phyloP scores from a whole-genome alignment of 2,113 vertebrate species.

The Trachemys scripta region DNA sequence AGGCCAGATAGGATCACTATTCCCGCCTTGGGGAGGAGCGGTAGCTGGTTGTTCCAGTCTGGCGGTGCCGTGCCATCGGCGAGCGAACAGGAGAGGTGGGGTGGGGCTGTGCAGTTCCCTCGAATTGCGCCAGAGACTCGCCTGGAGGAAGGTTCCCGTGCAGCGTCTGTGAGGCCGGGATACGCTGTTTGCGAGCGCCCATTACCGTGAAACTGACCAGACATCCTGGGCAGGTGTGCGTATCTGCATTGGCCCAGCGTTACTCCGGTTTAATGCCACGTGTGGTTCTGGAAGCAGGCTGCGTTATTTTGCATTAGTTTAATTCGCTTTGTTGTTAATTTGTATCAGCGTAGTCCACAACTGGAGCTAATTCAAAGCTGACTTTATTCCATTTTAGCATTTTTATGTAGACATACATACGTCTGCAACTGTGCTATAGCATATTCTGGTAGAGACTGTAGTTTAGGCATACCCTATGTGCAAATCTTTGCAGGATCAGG shows the following conservation, averaged over 20 bases:
- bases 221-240: background rate
- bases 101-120: too few species aligned
- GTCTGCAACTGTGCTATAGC: background rate
- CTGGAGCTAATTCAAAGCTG: background rate
- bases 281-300: background rate
- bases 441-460: background rate
- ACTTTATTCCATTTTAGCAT: background rate
- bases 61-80: fast-evolving
- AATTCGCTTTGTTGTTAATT: too few species aligned
- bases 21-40: background rate
- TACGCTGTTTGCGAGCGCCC: too few species aligned
- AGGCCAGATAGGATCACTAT: background rate
- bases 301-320: too few species aligned
- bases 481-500: background rate
- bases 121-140: too few species aligned
- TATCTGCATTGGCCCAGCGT: too few species aligned
- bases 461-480: background rate
- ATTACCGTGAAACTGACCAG: background rate
- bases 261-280: background rate
- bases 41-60: fast-evolving
- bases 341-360: too few species aligned
- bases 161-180: too few species aligned
- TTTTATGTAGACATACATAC: background rate
- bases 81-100: too few species aligned
- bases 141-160: too few species aligned